Conservation (phyloP, 1,140 invertebrate genomes). For the Argopecten irradians region DNA sequence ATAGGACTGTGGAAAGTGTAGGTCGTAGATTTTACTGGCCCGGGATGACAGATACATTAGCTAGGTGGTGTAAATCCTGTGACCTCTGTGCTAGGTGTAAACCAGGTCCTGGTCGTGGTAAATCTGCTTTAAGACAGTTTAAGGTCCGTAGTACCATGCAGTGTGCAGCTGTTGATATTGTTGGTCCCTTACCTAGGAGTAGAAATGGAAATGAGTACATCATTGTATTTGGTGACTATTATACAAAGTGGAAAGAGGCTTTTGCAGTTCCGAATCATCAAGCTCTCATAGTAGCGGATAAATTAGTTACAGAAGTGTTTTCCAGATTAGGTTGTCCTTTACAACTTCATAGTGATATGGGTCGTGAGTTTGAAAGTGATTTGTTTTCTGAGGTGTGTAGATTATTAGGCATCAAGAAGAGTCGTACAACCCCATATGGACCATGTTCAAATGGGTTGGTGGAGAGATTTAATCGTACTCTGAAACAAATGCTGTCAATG, state of each 20-base stretch:
- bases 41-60: slow-evolving; percentile 30
- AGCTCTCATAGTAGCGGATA: slow-evolving; percentile 40
- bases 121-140: slow-evolving; percentile 35
- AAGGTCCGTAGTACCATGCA: slow-evolving; percentile 23
- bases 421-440: slow-evolving; percentile 64
- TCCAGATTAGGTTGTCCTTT: slow-evolving; percentile 44
- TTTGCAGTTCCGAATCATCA: too few relatives aligned
- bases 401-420: slow-evolving; percentile 40
- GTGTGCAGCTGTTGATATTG: slow-evolving; percentile 45
- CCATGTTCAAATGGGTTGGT: slow-evolving; percentile 69
- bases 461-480: slow-evolving; percentile 62
- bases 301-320: slow-evolving; percentile 46
- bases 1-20: slow-evolving; percentile 39
- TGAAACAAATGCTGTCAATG: slow-evolving; percentile 53
- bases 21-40: slow-evolving; percentile 48
- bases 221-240: slow-evolving; percentile 63
- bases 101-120: slow-evolving; percentile 44
- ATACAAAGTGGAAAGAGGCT: too few relatives aligned
- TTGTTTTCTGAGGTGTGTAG: slow-evolving; percentile 34
- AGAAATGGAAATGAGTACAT: slow-evolving; percentile 59
- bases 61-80: slow-evolving; percentile 44
- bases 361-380: slow-evolving; percentile 43
- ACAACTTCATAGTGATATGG: slow-evolving; percentile 45
- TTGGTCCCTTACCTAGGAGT: slow-evolving; percentile 27
- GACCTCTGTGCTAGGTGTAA: slow-evolving; percentile 44